These are phyloP conservation scores for Coenonympha glycerion DNA, from an alignment of 2,888 invertebrate species.

Conservation along the genomic window DNA sequence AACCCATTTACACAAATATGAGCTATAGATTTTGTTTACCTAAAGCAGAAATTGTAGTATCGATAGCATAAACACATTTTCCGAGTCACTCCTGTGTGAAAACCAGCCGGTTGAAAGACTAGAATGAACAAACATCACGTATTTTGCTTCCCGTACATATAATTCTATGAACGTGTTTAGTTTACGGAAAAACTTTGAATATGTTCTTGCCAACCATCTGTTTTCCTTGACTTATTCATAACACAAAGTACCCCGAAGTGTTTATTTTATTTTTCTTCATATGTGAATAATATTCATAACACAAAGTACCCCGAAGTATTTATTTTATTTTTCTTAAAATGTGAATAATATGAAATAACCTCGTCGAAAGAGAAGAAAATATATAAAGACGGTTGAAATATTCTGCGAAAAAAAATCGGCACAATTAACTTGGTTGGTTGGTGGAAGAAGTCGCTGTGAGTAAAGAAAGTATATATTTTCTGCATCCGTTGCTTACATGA, in stretches of 20 bases:
- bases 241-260: neutral
- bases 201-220: neutral
- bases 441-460: neutral
- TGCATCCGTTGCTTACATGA: too few relatives aligned
- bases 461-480: too few relatives aligned
- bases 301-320: neutral
- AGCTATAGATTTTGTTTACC: neutral
- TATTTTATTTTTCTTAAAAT: conserved; percentile 8
- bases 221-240: conserved; percentile 3
- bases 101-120: neutral
- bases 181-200: neutral
- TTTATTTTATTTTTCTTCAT: conserved; percentile 6
- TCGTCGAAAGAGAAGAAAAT: neutral
- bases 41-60: neutral
- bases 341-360: neutral
- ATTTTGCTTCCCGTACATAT: neutral
- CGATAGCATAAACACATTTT: neutral
- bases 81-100: neutral
- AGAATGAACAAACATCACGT: neutral
- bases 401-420: neutral
- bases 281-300: conserved; percentile 5
- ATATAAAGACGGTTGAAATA: neutral
- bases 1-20: neutral
- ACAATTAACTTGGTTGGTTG: neutral
- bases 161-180: conserved; percentile 1